These are phyloP conservation scores for Formica exsecta DNA, from an alignment of 1,140 invertebrate genomes.

Conservation along the genomic window DNA sequence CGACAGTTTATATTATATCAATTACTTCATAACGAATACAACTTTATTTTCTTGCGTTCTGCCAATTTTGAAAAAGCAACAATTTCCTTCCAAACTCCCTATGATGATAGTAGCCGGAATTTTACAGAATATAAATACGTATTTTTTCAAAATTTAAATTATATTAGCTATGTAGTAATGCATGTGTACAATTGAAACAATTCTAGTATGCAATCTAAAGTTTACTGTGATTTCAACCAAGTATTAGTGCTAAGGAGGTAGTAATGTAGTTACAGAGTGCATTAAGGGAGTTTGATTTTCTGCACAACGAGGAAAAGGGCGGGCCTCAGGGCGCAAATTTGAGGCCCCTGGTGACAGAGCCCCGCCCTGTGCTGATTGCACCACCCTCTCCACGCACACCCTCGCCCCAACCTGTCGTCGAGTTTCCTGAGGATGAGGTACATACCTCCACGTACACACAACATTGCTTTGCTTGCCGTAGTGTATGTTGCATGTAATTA, in stretches of 20 bases:
- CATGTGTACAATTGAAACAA: constrained; percentile 6
- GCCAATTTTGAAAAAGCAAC: constrained; percentile 11
- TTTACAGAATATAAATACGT: not conserved
- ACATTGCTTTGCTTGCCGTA: constrained; percentile 75
- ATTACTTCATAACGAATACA: constrained; percentile 2
- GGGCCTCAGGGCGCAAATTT: constrained; percentile 85
- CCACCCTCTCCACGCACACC: constrained; percentile 89
- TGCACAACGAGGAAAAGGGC: constrained; percentile 91
- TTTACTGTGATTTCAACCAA: constrained; percentile 37
- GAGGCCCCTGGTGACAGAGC: constrained; percentile 85
- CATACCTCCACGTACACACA: constrained; percentile 79
- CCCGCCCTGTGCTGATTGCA: constrained; percentile 85
- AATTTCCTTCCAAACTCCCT: constrained; percentile 30
- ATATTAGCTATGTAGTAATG: constrained; percentile 21
- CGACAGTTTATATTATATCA: not conserved
- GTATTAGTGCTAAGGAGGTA: constrained; percentile 79
- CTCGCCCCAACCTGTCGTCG: constrained; percentile 92
- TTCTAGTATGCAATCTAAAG: constrained; percentile 38
- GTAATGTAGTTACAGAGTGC: constrained; percentile 92
- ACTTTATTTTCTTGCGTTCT: constrained; percentile 25
- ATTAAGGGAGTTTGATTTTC: constrained; percentile 95
- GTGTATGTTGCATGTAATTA: constrained; percentile 28
- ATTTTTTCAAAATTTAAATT: constrained; percentile 1
- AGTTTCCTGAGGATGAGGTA: constrained; percentile 93
- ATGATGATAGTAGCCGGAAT: not conserved